Evolutionary conservation across 2,888 invertebrate genomes (phyloP).

Genomic region (Teinopalpus imperialis): DNA sequence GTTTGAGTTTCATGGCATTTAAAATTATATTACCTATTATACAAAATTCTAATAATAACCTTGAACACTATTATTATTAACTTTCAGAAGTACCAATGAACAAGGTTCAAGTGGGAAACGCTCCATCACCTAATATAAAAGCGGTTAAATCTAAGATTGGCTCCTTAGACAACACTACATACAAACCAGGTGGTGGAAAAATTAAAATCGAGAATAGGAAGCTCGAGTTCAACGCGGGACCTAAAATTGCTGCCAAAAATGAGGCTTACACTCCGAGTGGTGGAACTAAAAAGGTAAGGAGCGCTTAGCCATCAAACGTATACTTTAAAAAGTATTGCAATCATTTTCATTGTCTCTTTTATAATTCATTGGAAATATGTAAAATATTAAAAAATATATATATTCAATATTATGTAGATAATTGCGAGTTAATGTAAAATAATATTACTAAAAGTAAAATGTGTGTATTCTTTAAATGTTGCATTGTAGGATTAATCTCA

Average conservation of each 20-base stretch:
- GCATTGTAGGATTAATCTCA: too few species aligned
- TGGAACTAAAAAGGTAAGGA: slow-evolving; percentile 92
- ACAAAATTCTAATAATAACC: too few species aligned
- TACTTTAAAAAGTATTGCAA: too few species aligned
- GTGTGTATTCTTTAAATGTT: too few species aligned
- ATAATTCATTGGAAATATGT: too few species aligned
- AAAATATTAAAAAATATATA: too few species aligned
- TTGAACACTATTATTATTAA: slow-evolving; percentile 21
- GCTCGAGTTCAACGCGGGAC: slow-evolving; percentile 90
- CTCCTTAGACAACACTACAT: slow-evolving; percentile 93
- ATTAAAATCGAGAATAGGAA: slow-evolving; percentile 94
- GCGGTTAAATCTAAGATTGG: slow-evolving; percentile 96
- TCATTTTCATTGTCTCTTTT: too few species aligned
- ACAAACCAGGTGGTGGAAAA: slow-evolving; percentile 94
- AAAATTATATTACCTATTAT: too few species aligned
- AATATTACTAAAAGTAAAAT: too few species aligned
- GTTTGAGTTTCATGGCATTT: too few species aligned
- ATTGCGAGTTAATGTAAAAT: too few species aligned
- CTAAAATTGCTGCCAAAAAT: slow-evolving; percentile 95
- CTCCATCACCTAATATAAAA: slow-evolving; percentile 95
- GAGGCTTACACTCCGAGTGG: slow-evolving; percentile 93
- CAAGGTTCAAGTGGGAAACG: slow-evolving; percentile 94
- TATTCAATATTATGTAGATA: too few species aligned
- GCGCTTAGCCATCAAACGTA: not conserved
- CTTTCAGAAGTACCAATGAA: slow-evolving; percentile 93